These are phyloP conservation scores for Anguilla obscura DNA, from an alignment of 2,797 vertebrate species.

Conservation along the genomic window DNA sequence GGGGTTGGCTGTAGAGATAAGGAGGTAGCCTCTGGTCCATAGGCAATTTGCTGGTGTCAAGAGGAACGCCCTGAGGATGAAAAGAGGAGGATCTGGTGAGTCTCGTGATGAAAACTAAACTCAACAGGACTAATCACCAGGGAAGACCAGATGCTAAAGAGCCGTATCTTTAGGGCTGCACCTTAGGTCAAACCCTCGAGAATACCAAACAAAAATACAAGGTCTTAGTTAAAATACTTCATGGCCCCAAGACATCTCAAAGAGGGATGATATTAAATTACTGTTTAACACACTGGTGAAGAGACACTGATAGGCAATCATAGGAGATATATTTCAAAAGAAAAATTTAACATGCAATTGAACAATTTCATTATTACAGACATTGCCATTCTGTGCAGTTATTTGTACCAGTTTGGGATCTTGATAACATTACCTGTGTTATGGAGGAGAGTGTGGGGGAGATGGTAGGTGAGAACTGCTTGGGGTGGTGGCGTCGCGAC, in stretches of 20 bases:
- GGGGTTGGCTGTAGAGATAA: slow-evolving; percentile 76
- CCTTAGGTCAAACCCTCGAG: background rate
- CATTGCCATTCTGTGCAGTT: background rate
- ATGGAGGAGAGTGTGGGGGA: slow-evolving; percentile 93
- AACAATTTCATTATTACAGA: background rate
- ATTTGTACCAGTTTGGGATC: slow-evolving; percentile 33
- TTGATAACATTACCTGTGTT: slow-evolving; percentile 78
- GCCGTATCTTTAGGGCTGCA: background rate
- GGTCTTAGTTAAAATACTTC: background rate
- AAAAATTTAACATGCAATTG: background rate
- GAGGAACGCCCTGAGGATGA: slow-evolving; percentile 78
- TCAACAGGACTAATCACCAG: background rate
- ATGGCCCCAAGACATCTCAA: background rate
- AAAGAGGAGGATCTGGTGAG: background rate
- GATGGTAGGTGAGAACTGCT: slow-evolving; percentile 94
- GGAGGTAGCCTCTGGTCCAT: slow-evolving; percentile 84
- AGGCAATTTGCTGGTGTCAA: slow-evolving; percentile 87
- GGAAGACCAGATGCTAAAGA: background rate
- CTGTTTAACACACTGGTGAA: background rate
- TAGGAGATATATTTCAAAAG: background rate
- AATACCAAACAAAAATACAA: background rate
- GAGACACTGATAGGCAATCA: background rate
- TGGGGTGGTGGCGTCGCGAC: slow-evolving; percentile 82
- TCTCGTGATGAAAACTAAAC: background rate
- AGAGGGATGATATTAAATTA: background rate